Conservation (phyloP, 2,113 vertebrate species). For the Myrmecobius fasciatus region DNA sequence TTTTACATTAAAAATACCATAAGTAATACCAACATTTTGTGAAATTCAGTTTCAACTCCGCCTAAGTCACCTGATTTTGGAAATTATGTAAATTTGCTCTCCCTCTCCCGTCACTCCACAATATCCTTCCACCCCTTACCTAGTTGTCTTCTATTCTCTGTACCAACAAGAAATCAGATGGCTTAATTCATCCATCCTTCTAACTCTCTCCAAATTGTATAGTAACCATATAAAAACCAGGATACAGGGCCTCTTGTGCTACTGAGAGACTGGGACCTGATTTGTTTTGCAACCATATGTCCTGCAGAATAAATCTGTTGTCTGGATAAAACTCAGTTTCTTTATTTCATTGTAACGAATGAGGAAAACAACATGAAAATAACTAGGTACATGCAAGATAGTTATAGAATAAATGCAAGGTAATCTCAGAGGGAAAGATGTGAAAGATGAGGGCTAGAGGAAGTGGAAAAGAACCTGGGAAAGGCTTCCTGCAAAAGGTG, state of each 20-base stretch:
- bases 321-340: not conserved
- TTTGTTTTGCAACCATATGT: not conserved
- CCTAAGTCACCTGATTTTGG: not conserved
- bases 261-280: not conserved
- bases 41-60: not conserved
- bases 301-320: not conserved
- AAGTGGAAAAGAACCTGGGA: not conserved
- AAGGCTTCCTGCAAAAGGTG: not conserved
- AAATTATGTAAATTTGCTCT: not conserved
- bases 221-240: too few species aligned
- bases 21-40: not conserved
- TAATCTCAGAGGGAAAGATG: not conserved
- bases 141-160: not conserved
- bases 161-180: not conserved
- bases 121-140: not conserved
- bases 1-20: not conserved
- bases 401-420: not conserved
- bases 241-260: not conserved
- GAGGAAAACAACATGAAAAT: not conserved
- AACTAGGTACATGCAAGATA: not conserved
- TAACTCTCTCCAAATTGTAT: not conserved
- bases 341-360: not conserved
- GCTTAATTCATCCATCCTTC: not conserved
- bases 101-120: not conserved
- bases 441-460: not conserved